phyloP scores from a whole-genome alignment of 2,888 invertebrate species.

The Steinernema hermaphroditum region DNA sequence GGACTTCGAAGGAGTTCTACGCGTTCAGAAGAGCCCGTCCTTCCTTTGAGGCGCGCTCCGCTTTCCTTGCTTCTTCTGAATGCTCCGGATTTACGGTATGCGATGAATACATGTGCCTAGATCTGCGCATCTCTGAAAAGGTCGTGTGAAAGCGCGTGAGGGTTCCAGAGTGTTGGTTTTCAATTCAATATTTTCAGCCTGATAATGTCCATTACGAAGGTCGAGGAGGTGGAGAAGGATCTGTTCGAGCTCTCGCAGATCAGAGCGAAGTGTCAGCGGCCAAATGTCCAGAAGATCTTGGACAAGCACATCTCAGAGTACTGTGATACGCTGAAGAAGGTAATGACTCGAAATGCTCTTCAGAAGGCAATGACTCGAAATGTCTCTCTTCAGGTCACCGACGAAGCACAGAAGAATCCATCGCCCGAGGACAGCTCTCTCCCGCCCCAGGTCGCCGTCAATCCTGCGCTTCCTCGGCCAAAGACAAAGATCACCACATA shows the following conservation, averaged over 20 bases:
- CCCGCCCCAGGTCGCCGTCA: slow-evolving; percentile 23
- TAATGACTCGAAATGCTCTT: too few species aligned
- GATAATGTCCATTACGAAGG: slow-evolving; percentile 66
- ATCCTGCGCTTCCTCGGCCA: slow-evolving; percentile 35
- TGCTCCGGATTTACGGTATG: too few species aligned
- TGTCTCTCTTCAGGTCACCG: background rate
- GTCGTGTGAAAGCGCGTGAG: too few species aligned
- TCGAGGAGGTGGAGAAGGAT: slow-evolving; percentile 73
- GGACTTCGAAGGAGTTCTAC: too few species aligned
- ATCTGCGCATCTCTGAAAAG: too few species aligned
- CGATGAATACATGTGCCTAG: too few species aligned
- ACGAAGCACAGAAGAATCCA: slow-evolving; percentile 10
- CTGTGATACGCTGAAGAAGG: slow-evolving; percentile 37
- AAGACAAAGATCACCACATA: slow-evolving; percentile 46
- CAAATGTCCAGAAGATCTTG: slow-evolving; percentile 38
- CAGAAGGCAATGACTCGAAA: too few species aligned
- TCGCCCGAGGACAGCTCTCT: background rate
- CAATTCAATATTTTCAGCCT: too few species aligned
- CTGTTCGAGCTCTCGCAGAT: slow-evolving; percentile 41
- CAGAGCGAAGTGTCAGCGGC: slow-evolving; percentile 32
- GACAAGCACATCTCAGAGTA: slow-evolving; percentile 36
- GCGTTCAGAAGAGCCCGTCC: too few species aligned
- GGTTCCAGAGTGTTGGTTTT: too few species aligned
- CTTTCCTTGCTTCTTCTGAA: too few species aligned
- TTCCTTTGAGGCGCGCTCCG: too few species aligned